Base-by-base conservation (phyloP, 37 sponge, comb jelly and placozoan species). In the Trichoplax adhaerens region DNA sequence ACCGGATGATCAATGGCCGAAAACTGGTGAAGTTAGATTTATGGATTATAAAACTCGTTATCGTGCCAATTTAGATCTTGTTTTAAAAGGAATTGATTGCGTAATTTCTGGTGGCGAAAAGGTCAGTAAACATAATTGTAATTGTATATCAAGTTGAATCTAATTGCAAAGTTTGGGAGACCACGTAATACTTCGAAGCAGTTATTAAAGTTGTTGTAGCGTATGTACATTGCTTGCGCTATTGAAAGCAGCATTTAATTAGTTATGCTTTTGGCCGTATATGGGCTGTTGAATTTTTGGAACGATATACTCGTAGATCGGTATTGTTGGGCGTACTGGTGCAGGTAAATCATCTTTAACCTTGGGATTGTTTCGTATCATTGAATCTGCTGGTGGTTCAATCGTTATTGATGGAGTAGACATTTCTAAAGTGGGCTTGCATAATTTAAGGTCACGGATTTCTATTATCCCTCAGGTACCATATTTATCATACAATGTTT, bases 271-370 rank as follows among this genome's bases (percentile, higher is more conserved):
- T 29, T 29, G 29, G 29, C 29, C 29, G 29, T 29, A 29, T 29
- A 29, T 29, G 29, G 29, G 29, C 29, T 29, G 29, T 29, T 29
- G 29, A 29, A 29, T 29, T 29, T 29, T 29, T 29, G 29, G 29
- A 29, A 29, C 29, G 29, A 29, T 29, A 29, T 29, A 29, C 29
- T 29, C 29, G 29, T 68, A 91, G 93, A 75, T 92, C 74, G 95
- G 91, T 50, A 90, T 94, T 48, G 95, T 94, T 8, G 91, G 95
- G 51, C 76, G 91, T 12, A 94, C 91, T 56, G 95, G 95, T 58
- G 95, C 95, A 62, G 95, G 95, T 8, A 94, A 94, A 74, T 85
- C 91, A n/a, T 94, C 95, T 7, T 74, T 94, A 54, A 94, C 91
- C 53, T 78, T 94, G 54, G 85, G 86, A 53, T 79, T 94, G 65